Base-by-base conservation (phyloP, 2,888 invertebrate species). In the Drosophila vallismaia region DNA sequence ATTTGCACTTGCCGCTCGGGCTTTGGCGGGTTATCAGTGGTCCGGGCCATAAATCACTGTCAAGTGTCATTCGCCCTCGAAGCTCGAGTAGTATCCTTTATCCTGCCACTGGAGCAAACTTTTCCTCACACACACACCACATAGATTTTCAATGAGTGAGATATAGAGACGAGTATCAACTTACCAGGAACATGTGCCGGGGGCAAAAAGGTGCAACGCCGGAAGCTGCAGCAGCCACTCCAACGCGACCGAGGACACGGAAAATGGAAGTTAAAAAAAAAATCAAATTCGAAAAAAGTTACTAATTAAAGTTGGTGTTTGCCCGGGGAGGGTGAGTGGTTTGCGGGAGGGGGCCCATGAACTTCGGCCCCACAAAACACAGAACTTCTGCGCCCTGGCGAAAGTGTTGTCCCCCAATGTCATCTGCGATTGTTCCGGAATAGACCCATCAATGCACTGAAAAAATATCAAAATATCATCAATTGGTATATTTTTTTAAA, bases 41-140 rank as follows among this genome's bases (percentile, higher is more conserved):
- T 80, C 81, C 77, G 82, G 82, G 76, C 83, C 82, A 91, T 91
- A 91, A 91, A 91, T 91, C 91, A 91, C 91, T 91, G 91, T 91
- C 91, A 90, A 90, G 89, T 89, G 90, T 89, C 91, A 91, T 90
- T 91, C 89, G 89, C 89, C 63, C 70, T 71, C 62, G 68, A 66
- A 72, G 66, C 71, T 48, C 55, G 42, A 69, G 53, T 38, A 52
- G 64, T 73, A 76, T 76, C 73, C 77, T 79, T 82, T 80, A 77
- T 74, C 63, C 74, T 63, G 70, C 70, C 68, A 56, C 59, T 56
- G 71, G 58, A 53, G 68, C 71, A 64, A 85, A 79, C 79, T 76
- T 84, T 85, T 74, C 48, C 53, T 64, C 53, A 74, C 50, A 69
- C 56, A 74, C 50, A 69, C 51, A 36, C 28, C 33, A 45, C 44